A percentile compares a stretch with the other conserved stretches of the same genome.
Evolutionary conservation across 2,113 vertebrate genomes (phyloP).

Genomic region (Daubentonia madagascariensis): DNA sequence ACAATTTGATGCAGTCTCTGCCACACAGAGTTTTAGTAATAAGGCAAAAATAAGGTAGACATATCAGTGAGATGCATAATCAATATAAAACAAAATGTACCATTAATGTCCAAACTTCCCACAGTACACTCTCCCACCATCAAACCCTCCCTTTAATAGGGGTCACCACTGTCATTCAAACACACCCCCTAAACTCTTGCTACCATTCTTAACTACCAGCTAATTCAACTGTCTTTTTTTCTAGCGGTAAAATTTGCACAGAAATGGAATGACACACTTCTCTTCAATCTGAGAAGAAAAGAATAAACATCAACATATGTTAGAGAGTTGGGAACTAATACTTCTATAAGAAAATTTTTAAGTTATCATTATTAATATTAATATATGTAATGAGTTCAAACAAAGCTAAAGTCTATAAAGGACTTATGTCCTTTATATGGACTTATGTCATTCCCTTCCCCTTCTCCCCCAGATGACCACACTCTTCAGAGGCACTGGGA

Average conservation of each 20-base stretch:
- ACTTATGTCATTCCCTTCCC: background rate
- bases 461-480: background rate
- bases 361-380: background rate
- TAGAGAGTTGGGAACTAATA: background rate
- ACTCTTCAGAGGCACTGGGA: background rate
- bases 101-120: background rate
- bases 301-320: background rate
- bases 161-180: background rate
- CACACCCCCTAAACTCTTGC: background rate
- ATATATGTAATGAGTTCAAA: background rate
- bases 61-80: background rate
- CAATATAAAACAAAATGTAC: background rate
- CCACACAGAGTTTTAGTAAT: background rate
- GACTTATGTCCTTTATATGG: no score
- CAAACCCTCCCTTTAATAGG: background rate
- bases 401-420: background rate
- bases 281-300: background rate
- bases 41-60: background rate
- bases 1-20: background rate
- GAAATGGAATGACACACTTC: background rate
- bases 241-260: background rate
- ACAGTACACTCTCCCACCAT: background rate
- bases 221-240: background rate
- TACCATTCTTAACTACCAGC: background rate
- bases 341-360: background rate